Base-by-base conservation (phyloP, 1,140 invertebrate species). In the Nomia melanderi region DNA sequence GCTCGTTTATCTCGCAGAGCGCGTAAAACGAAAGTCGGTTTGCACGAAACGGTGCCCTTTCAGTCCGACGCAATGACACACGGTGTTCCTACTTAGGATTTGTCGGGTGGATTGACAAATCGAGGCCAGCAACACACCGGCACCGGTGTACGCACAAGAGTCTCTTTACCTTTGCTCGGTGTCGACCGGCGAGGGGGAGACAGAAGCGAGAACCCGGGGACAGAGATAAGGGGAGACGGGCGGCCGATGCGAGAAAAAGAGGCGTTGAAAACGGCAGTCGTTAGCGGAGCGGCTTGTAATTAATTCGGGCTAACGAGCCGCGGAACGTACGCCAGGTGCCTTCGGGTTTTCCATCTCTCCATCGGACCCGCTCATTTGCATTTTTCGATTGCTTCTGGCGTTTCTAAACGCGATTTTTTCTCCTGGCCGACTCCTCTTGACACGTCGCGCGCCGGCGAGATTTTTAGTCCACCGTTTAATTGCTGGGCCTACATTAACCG, bases 71-170 rank as follows among this genome's bases (percentile, higher is more conserved):
- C 66, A 75, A 67, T 69, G 77, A 83, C 82, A 83, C 76, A 75
- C 64, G 70, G 67, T 54, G 78, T 84, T 73, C 83, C 82, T 84
- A 85, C 78, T 85, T 85, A 54, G 83, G 79, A 85, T 85, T 85
- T 82, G 83, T 85, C 83, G 73, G 80, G 80, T 79, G 79, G 79
- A 84, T 84, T 85, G 83, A 85, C 83, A 85, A 85, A 85, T 85
- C 83, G 83, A 85, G 83, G 83, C 82, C 83, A 84, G 69, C 83
- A 59, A 60, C 75, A 71, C 50, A 74, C 41, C 2, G 14, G 56
- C n/a, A 47, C 56, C 27, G 4, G 41, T 44, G 41, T 17, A 14
- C 12, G 20, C 20, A 39, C 60, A 31, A 69, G 27, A 33, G 44
- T 36, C 39, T 77, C 69, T 69, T 57, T 75, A 69, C 39, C 70